Evolutionary conservation across 2,113 vertebrate genomes (phyloP).

Genomic region (Glareola pratincola): DNA sequence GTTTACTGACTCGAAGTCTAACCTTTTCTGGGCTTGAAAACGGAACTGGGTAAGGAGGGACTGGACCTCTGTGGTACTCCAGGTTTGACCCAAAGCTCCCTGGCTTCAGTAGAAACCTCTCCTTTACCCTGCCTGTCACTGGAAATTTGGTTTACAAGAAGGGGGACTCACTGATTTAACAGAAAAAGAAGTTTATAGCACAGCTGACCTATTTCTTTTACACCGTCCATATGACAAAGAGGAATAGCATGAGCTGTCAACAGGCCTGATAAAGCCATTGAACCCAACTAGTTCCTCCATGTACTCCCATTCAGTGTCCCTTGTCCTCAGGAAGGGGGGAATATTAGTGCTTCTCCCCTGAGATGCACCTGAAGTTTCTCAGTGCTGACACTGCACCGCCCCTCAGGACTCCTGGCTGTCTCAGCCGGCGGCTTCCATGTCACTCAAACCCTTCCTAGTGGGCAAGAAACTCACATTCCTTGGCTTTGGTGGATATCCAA

Average conservation of each 20-base stretch:
- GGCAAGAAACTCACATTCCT: constrained; percentile 76
- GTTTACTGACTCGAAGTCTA: neutral
- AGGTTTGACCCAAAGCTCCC: neutral
- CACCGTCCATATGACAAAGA: neutral
- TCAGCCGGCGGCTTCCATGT: constrained; percentile 77
- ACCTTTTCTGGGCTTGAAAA: neutral
- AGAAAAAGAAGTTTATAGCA: neutral
- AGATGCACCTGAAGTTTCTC: constrained; percentile 74
- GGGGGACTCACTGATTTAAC: neutral
- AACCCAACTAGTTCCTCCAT: neutral
- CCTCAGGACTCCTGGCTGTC: constrained; percentile 71
- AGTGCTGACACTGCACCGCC: constrained; percentile 76
- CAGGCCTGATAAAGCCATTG: neutral
- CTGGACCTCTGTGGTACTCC: neutral
- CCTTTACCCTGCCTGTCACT: neutral
- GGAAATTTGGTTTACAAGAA: neutral
- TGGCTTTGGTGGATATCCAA: constrained; percentile 71
- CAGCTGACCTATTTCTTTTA: neutral
- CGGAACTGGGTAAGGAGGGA: neutral
- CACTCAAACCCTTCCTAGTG: constrained; percentile 70
- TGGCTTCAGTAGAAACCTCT: neutral
- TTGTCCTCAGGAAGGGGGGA: constrained; percentile 73
- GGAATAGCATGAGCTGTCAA: neutral
- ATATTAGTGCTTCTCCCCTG: constrained; percentile 66
- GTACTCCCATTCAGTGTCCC: constrained; percentile 63